Base-by-base conservation (phyloP, 2,797 vertebrate species). In the Chrysocyon brachyurus region DNA sequence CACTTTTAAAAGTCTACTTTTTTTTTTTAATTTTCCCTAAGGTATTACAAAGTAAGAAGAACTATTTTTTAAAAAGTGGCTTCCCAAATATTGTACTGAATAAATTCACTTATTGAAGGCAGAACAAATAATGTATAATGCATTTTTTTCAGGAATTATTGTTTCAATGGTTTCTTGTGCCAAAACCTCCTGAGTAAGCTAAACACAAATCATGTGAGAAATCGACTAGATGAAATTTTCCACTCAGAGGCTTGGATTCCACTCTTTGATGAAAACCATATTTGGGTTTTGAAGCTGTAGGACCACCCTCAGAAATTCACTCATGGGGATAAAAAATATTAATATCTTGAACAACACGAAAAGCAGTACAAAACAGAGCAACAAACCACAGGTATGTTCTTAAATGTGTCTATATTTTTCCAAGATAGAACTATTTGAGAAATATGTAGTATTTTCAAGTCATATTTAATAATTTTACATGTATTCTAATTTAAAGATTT, bases 141-240 rank as follows among this genome's bases (percentile, higher is more conserved):
- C 17, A 93, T 92, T 96, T 91, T 56, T 92, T 88, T 87, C 7
- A 86, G 73, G 26, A 97, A 95, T 97, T 95, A 86, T 54, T 94
- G 52, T 96, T 95, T 96, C 56, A 78, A 2, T 83, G 21, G 49
- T 92, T 96, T 97, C 16, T 95, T 63, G 52, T 81, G 86, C 31
- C 66, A 91, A 98, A 92, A 92, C 33, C 57, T 96, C 79, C 93
- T 89, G 91, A 96, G 93, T 96, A 98, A 94, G 94, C 92, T 87
- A 94, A 96, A 94, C 82, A 95, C 82, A 96, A 95, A 95, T 92
- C 93, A 91, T 92, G 93, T 9, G 52, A 97, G 93, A 97, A 95
- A 97, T 40, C 90, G 93, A 88, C 66, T 57, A 90, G 77, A 94
- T 90, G 49, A 63, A 95, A 90, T 86, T 97, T 96, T 96, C 89